phyloP scores from a whole-genome alignment of 1,140 invertebrate species.

The Meteorus sp. region DNA sequence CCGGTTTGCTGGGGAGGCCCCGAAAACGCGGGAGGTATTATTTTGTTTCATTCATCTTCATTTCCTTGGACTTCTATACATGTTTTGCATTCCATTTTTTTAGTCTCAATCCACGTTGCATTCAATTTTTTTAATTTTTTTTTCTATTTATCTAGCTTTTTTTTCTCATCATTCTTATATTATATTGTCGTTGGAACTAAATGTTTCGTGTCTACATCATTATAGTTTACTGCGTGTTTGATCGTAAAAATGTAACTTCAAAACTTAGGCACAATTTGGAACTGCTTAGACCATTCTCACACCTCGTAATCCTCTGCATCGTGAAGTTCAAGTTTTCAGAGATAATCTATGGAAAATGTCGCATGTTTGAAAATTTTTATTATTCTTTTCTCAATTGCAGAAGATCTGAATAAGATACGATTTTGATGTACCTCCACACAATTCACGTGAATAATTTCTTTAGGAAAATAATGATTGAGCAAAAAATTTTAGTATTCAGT shows the following conservation, averaged over 20 bases:
- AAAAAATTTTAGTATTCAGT: conserved; percentile 15
- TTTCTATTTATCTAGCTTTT: conserved; percentile 24
- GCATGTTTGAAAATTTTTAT: too few species aligned
- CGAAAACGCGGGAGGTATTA: conserved; percentile 51
- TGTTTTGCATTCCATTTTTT: conserved; percentile 21
- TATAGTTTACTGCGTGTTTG: conserved; percentile 34
- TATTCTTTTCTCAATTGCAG: too few species aligned
- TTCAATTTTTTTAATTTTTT: conserved; percentile 17
- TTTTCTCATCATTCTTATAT: conserved; percentile 31
- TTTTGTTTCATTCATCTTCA: conserved; percentile 32
- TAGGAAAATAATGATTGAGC: conserved; percentile 21
- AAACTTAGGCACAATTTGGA: conserved; percentile 61
- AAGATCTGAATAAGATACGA: too few species aligned
- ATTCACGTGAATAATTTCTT: background rate
- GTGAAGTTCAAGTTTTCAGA: conserved; percentile 13
- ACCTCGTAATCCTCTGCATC: conserved; percentile 21
- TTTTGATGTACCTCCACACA: conserved; percentile 4
- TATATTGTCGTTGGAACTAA: conserved; percentile 32
- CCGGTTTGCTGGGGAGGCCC: conserved; percentile 45
- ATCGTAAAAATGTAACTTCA: conserved; percentile 53
- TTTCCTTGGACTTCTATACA: conserved; percentile 25
- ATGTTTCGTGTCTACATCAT: conserved; percentile 28
- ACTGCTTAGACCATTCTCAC: conserved; percentile 54
- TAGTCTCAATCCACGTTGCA: conserved; percentile 6
- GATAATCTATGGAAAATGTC: too few species aligned